A percentile compares a stretch with the other conserved stretches of the same genome.
Conservation (phyloP, 2,888 invertebrate species). For the Scaptomyza reducta region DNA sequence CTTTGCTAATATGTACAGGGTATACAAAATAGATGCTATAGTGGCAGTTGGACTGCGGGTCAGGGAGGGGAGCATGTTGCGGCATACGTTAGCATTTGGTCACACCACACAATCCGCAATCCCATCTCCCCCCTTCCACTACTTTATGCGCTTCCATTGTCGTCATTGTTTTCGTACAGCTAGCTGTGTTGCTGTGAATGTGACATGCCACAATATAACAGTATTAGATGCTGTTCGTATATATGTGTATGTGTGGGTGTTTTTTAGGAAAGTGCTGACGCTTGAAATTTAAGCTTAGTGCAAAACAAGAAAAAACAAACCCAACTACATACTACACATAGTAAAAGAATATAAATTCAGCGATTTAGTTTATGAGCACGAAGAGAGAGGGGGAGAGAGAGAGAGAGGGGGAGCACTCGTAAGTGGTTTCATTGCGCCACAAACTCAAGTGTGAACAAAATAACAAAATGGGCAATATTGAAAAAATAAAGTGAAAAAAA, state of each 20-base stretch:
- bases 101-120: conserved; percentile 25
- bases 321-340: neutral
- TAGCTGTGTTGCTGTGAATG: conserved; percentile 36
- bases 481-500: neutral
- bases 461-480: conserved; percentile 21
- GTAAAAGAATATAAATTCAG: conserved; percentile 41
- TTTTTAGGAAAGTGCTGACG: conserved; percentile 55
- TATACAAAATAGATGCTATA: neutral
- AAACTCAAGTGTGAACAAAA: conserved; percentile 48
- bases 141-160: conserved; percentile 43
- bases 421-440: conserved; percentile 61
- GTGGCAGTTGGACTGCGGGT: neutral
- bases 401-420: conserved; percentile 8
- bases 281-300: conserved; percentile 56
- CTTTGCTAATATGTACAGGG: neutral
- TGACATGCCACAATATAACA: conserved; percentile 46
- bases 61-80: neutral
- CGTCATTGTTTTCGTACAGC: conserved; percentile 53
- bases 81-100: conserved; percentile 51
- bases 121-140: neutral
- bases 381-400: neutral
- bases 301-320: conserved; percentile 14
- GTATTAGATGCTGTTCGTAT: neutral
- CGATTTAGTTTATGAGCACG: conserved; percentile 35
- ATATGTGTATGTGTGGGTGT: conserved; percentile 15